Evolutionary conservation across 2,113 vertebrate genomes (phyloP), one percentile per base, ranked within the genome.

Genomic region (Eptesicus fuscus): DNA sequence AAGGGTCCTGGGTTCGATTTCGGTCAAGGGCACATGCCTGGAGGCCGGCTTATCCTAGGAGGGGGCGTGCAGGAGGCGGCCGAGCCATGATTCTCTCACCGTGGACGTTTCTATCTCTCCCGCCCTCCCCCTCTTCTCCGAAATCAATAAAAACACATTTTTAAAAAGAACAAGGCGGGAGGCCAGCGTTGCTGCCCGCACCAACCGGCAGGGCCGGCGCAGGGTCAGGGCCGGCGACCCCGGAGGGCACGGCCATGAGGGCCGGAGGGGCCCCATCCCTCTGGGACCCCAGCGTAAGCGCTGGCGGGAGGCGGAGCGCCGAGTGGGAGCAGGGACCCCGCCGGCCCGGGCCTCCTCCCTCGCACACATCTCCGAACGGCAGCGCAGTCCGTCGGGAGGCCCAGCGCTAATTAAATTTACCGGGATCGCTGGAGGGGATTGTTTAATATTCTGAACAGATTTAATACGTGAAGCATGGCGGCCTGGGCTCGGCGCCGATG

Each of bases 321-420:
- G 25, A 28, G 59, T 10, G 23, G 59, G 25, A 61, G 59, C 28
- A 0, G 4, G 5, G 32, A 65, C 76, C 7, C 51, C 56, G 17
- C 25, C 2, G 18, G 63, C 1, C 6, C 4, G 69, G 79, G 88
- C 83, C 14, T 96, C 97, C 93, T 92, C 49, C 94, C 74, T 88
- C 56, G 7, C 97, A 94, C 5, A 23, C 94, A 2, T 96, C 97
- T 94, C 95, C 61, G 95, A 94, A 65, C 28, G 93, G 95, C 96
- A 93, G 95, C 98, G 98, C 98, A 95, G 98, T 98, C 98, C 97
- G 95, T 96, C 23, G 17, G 98, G 98, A 97, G 97, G 98, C 96
- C 97, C 96, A 93, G 98, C 98, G 95, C 98, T 99, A 99, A 99
- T 99, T 99, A 99, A 98, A 99, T 98, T 98, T 98, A 97, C 98